Percentiles rank a stretch among this genome's conserved stretches.
Conservation (phyloP, 2,113 vertebrate genomes). For the Rhinopomastus cyanomelas region DNA sequence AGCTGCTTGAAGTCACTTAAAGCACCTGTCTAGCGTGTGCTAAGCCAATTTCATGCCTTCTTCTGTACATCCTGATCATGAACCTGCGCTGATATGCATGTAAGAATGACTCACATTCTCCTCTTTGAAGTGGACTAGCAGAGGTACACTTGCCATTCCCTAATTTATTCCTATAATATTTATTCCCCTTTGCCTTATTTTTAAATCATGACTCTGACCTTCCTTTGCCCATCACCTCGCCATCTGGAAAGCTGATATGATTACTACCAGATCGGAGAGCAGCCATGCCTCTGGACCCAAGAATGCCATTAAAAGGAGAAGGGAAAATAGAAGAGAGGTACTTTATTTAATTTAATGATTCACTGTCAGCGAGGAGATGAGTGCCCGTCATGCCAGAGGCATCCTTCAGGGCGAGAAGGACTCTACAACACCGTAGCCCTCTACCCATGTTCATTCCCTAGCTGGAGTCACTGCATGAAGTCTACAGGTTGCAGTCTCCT, state of each 20-base stretch:
- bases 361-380: background rate
- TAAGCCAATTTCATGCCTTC: background rate
- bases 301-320: background rate
- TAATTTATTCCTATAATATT: background rate
- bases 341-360: background rate
- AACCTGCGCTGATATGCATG: background rate
- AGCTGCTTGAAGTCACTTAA: background rate
- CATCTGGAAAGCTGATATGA: background rate
- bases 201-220: background rate
- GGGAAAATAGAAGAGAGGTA: background rate
- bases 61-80: background rate
- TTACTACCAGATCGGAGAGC: background rate
- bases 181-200: background rate
- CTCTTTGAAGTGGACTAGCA: background rate
- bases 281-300: background rate
- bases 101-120: background rate
- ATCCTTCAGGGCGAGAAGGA: background rate
- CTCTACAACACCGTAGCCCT: background rate
- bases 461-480: background rate
- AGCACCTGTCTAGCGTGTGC: background rate
- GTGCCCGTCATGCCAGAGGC: background rate
- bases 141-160: background rate
- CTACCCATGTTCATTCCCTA: background rate
- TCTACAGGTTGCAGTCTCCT: background rate
- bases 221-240: background rate